Conservation (phyloP, 1,140 invertebrate species). For the Colletes latitarsis region DNA sequence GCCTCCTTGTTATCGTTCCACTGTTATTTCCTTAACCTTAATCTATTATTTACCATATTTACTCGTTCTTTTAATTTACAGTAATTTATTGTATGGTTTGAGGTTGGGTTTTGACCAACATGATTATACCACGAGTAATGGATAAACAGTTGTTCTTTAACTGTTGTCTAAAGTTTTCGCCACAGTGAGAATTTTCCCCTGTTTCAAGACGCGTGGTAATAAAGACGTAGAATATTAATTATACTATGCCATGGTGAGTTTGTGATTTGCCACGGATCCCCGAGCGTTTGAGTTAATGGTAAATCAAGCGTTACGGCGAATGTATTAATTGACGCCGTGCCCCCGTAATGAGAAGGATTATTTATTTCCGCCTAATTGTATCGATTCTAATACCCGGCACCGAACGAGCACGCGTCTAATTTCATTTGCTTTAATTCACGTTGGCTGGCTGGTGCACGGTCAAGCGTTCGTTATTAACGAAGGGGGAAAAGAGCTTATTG, state of each 20-base stretch:
- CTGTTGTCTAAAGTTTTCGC: too few relatives aligned
- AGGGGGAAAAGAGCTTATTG: not conserved
- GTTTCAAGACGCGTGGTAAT: too few relatives aligned
- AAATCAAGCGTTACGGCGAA: conserved; percentile 8
- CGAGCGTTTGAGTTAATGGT: conserved; percentile 37
- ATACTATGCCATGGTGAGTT: not conserved
- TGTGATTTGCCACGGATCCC: not conserved
- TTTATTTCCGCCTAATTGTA: conserved; percentile 17
- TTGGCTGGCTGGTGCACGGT: not conserved
- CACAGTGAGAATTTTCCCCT: too few relatives aligned
- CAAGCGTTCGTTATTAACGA: conserved; percentile 23
- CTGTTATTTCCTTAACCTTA: too few relatives aligned
- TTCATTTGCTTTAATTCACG: conserved; percentile 7
- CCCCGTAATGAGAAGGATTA: not conserved
- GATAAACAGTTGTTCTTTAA: too few relatives aligned
- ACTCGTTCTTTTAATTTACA: too few relatives aligned
- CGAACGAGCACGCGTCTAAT: conserved; percentile 18
- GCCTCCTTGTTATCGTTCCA: too few relatives aligned
- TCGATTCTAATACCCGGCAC: not conserved
- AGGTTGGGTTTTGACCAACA: too few relatives aligned
- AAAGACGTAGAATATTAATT: conserved; percentile 11
- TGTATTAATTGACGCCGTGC: conserved; percentile 43
- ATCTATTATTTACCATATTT: too few relatives aligned
- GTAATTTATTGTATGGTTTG: too few relatives aligned
- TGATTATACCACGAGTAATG: too few relatives aligned